Conservation (phyloP, 2,113 vertebrate species). For the Globicephala melas region DNA sequence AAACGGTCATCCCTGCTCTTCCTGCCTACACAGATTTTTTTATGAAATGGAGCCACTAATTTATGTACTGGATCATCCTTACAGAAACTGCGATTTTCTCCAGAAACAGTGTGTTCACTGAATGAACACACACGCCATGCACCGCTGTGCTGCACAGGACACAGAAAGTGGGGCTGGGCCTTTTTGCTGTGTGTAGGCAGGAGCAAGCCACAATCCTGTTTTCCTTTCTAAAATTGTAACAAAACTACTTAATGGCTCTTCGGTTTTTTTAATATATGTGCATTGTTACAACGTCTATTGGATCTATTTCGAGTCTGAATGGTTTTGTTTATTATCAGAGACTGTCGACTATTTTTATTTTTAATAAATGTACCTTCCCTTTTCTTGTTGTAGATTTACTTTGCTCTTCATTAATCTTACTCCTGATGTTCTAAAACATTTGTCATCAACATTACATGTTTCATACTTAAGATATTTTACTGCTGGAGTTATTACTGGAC, state of each 20-base stretch:
- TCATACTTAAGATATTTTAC: neutral
- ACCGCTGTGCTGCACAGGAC: neutral
- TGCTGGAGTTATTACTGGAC: neutral
- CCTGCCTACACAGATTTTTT: neutral
- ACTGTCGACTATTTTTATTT: constrained; percentile 57
- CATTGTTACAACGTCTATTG: constrained; percentile 53
- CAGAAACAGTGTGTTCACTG: neutral
- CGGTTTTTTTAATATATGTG: constrained; percentile 14
- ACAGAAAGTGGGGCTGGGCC: neutral
- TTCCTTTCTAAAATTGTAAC: neutral
- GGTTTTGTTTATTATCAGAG: constrained; percentile 51
- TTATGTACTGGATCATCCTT: neutral
- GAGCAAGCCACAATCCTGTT: neutral
- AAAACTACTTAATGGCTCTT: constrained; percentile 7
- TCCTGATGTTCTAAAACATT: constrained; percentile 4
- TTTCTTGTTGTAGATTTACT: constrained; percentile 49
- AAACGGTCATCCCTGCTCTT: constrained; percentile 38
- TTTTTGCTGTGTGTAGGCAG: neutral
- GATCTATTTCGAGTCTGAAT: constrained; percentile 24
- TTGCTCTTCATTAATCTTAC: constrained; percentile 38
- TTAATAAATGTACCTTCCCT: constrained; percentile 68
- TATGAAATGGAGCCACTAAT: neutral
- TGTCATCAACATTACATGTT: neutral
- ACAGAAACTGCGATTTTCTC: neutral
- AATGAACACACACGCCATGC: neutral